phyloP scores from a whole-genome alignment of 2,113 vertebrate species.

The Malurus alboscapulatus region DNA sequence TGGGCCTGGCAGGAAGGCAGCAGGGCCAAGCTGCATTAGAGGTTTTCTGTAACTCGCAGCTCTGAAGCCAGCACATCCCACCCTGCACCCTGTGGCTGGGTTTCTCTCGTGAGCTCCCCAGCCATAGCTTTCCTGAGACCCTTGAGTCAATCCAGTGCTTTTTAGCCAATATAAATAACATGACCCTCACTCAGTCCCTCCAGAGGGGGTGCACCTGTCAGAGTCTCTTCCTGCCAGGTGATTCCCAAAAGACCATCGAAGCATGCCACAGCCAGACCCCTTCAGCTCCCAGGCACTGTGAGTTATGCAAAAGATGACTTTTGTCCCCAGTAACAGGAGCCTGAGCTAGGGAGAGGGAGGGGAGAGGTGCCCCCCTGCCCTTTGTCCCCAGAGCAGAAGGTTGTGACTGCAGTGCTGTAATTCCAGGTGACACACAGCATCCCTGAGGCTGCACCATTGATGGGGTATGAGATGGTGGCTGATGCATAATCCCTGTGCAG shows the following conservation, averaged over 20 bases:
- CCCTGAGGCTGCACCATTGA: not conserved
- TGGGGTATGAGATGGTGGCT: rapidly evolving
- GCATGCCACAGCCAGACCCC: rapidly evolving
- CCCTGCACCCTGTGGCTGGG: rapidly evolving
- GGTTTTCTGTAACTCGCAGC: not conserved
- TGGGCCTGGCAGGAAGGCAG: not conserved
- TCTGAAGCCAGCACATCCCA: rapidly evolving
- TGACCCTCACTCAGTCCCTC: not conserved
- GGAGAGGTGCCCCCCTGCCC: not conserved
- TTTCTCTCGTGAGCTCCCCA: not conserved
- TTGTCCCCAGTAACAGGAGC: not conserved
- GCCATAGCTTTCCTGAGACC: not conserved
- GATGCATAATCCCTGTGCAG: not conserved
- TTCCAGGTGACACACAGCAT: not conserved
- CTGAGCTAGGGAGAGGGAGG: not conserved
- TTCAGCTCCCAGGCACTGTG: not conserved
- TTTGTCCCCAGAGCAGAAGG: not conserved
- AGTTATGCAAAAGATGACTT: not conserved
- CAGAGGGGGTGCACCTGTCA: not conserved
- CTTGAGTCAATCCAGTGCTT: not conserved
- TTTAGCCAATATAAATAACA: not conserved
- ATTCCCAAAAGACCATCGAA: rapidly evolving
- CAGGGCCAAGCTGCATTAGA: not conserved
- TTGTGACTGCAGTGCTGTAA: not conserved
- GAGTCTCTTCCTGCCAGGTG: not conserved